Percentiles rank a stretch among this genome's conserved stretches.
Conservation (phyloP, 2,888 invertebrate species). For the Leptopilina syphax region DNA sequence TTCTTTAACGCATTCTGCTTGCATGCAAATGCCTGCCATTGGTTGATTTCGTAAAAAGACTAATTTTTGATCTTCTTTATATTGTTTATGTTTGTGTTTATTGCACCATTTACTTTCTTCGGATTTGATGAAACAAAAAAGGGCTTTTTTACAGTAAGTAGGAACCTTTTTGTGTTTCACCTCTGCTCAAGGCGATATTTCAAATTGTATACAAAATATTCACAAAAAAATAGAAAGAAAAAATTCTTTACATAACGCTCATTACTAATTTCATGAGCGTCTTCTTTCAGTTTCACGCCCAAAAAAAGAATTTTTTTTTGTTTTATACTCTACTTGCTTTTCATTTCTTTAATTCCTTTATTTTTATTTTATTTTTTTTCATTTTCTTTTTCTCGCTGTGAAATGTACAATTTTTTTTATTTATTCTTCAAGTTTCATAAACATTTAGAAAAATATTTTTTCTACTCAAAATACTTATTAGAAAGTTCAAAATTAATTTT, state of each 20-base stretch:
- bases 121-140: constrained; percentile 78
- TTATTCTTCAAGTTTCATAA: neutral
- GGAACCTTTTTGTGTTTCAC: constrained; percentile 74
- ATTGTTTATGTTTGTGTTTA: constrained; percentile 82
- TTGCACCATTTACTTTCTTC: constrained; percentile 81
- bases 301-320: constrained; percentile 4
- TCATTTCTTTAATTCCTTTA: constrained; percentile 22
- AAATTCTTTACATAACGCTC: constrained; percentile 32
- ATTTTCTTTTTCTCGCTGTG: constrained; percentile 39
- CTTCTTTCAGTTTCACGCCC: constrained; percentile 45
- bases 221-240: neutral
- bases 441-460: no score
- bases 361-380: constrained; percentile 14
- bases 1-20: constrained; percentile 76
- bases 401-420: neutral
- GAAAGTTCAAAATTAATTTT: no score
- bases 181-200: constrained; percentile 58
- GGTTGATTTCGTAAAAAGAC: constrained; percentile 74
- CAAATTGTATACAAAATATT: constrained; percentile 19
- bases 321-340: constrained; percentile 18
- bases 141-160: constrained; percentile 89
- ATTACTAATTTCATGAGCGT: constrained; percentile 11
- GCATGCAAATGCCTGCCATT: constrained; percentile 76
- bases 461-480: no score
- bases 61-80: constrained; percentile 82